Base-by-base conservation (phyloP, 2,888 invertebrate genomes). In the Digitonthophagus gazella region DNA sequence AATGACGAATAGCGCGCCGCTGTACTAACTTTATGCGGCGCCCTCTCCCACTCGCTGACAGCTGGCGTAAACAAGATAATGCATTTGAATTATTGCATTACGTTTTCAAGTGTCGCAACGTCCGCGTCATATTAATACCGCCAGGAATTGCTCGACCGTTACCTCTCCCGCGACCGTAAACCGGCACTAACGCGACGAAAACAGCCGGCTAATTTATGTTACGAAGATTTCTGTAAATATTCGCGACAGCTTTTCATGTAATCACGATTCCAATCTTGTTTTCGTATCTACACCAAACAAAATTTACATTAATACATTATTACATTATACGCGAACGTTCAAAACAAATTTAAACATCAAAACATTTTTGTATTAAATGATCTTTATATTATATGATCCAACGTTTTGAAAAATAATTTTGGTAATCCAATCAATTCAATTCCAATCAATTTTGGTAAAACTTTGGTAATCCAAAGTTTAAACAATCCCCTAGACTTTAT, bases 1-100 rank as follows among this genome's bases (percentile, higher is more conserved):
- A 61, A 61, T 61, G 61, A 61, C 61, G 61, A 20, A 61, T 61
- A 20, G 61, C 18, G 20, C 61, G 19, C 61, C 8, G 19, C 61
- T n/a, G 18, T 19, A 19, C 28, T 11, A 44, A 44, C 28, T 44
- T 44, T 44, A 44, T 44, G 28, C 11, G 28, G 28, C 28, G 61
- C 61, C 18, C 19, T 18, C 61, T 18, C 57, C 71, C 73, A 73
- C 70, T 70, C 70, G 71, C 69, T 73, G 73, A 73, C 73, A 73
- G 71, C 72, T 73, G 73, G 73, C 69, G 73, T 73, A 73, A 73
- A 73, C 73, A 73, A 66, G 73, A 73, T 73, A 73, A 73, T 73
- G 67, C 72, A 67, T 69, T 71, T 73, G 72, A 73, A 72, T 73
- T 73, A 73, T 73, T 72, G 69, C 69, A 70, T 72, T 68, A 68